Evolutionary conservation across 2,888 invertebrate genomes (phyloP).

Genomic region (Drosophila vallismaia): DNA sequence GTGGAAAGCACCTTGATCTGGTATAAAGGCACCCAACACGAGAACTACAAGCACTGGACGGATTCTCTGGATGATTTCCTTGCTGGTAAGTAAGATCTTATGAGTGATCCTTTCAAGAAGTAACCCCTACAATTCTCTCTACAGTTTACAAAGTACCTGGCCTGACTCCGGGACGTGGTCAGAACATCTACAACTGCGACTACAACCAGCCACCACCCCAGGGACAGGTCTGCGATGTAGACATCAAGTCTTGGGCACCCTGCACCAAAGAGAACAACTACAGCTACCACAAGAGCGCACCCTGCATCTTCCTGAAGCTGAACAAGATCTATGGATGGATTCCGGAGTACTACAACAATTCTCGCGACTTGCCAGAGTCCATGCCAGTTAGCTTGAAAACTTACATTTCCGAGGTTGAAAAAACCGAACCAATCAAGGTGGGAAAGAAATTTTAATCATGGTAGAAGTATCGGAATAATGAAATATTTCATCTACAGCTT

Average conservation of each 20-base stretch:
- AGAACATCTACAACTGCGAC: slow-evolving; percentile 90
- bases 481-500: slow-evolving; percentile 84
- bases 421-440: slow-evolving; percentile 84
- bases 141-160: slow-evolving; percentile 90
- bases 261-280: slow-evolving; percentile 93
- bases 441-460: background rate
- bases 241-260: slow-evolving; percentile 91
- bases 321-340: slow-evolving; percentile 97
- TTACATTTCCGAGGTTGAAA: slow-evolving; percentile 86
- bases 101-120: background rate
- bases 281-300: slow-evolving; percentile 95
- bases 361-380: slow-evolving; percentile 87
- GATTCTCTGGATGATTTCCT: slow-evolving; percentile 90
- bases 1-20: slow-evolving; percentile 97
- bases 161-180: slow-evolving; percentile 88
- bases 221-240: slow-evolving; percentile 94
- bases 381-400: slow-evolving; percentile 91
- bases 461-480: background rate
- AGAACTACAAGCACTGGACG: slow-evolving; percentile 92
- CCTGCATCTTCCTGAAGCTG: slow-evolving; percentile 97
- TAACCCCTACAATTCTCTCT: slow-evolving; percentile 3
- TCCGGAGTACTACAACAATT: slow-evolving; percentile 92
- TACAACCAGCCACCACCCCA: slow-evolving; percentile 88
- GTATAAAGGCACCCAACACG: slow-evolving; percentile 92
- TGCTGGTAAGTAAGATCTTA: slow-evolving; percentile 86